phyloP scores from a whole-genome alignment of 2,113 vertebrate species.

The Phalacrocorax brasilianus region DNA sequence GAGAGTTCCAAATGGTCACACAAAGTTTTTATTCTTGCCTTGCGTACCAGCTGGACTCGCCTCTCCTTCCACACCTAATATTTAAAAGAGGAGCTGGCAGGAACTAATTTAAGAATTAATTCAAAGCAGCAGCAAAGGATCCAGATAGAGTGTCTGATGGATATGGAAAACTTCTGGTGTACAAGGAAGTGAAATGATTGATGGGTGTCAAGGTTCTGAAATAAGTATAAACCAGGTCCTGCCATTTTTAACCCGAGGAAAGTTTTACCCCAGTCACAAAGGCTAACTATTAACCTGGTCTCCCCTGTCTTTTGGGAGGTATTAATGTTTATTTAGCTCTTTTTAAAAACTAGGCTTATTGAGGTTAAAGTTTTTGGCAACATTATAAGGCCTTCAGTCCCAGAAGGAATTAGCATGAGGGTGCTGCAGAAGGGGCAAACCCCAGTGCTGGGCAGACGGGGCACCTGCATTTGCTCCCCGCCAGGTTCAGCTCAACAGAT shows the following conservation, averaged over 20 bases:
- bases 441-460: not conserved
- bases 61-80: not conserved
- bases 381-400: not conserved
- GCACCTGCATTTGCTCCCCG: not conserved
- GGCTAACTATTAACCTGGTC: not conserved
- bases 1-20: constrained; percentile 13
- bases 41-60: not conserved
- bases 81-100: not conserved
- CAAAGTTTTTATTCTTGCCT: constrained; percentile 26
- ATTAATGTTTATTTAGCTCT: not conserved
- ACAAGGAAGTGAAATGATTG: not conserved
- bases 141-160: not conserved
- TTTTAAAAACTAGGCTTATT: not conserved
- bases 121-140: not conserved
- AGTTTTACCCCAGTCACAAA: not conserved
- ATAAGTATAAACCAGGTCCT: not conserved
- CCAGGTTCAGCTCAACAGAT: not conserved
- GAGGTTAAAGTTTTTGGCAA: not conserved
- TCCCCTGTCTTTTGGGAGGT: not conserved
- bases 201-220: not conserved
- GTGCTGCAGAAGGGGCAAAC: not conserved
- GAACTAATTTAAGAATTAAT: constrained; percentile 16
- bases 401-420: not conserved
- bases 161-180: not conserved
- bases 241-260: not conserved